Evolutionary conservation across 2,888 invertebrate species (phyloP).

Genomic region (Ophion ellenae): DNA sequence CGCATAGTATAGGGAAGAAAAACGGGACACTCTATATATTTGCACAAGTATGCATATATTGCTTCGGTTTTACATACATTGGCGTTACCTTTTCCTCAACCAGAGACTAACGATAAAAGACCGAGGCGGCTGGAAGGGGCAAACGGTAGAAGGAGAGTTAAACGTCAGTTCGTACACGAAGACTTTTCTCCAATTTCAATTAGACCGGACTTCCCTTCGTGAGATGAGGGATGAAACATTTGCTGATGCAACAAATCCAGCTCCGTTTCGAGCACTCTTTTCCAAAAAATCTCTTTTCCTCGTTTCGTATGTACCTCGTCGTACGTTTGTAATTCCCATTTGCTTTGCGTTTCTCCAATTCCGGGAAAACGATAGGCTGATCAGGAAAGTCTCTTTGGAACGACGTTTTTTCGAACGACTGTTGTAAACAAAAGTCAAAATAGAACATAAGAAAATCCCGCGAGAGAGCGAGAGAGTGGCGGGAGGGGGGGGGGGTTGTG

Average conservation of each 20-base stretch:
- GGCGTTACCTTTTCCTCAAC: constrained; percentile 51
- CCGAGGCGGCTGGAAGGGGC: constrained; percentile 30
- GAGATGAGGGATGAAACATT: constrained; percentile 20
- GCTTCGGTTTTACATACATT: constrained; percentile 24
- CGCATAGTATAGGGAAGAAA: neutral
- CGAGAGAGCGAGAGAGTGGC: too few species aligned
- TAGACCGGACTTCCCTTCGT: constrained; percentile 62
- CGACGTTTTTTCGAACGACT: neutral
- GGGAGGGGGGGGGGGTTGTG: too few species aligned
- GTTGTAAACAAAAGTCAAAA: neutral
- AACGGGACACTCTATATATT: neutral
- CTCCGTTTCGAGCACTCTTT: constrained; percentile 28
- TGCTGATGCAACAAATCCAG: constrained; percentile 10
- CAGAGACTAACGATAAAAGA: constrained; percentile 26
- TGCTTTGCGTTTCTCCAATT: constrained; percentile 7
- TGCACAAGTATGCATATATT: neutral
- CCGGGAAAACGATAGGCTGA: constrained; percentile 8
- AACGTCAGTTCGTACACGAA: constrained; percentile 69
- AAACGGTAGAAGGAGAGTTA: constrained; percentile 58
- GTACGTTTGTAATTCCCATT: constrained; percentile 17
- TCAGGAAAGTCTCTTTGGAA: constrained; percentile 32
- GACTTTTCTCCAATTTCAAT: constrained; percentile 77
- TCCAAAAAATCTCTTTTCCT: neutral
- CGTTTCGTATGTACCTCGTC: constrained; percentile 3
- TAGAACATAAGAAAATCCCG: neutral